Percentiles rank a stretch among this genome's conserved stretches.
Evolutionary conservation across 2,113 vertebrate species (phyloP).

Genomic region (Nettapus auritus): DNA sequence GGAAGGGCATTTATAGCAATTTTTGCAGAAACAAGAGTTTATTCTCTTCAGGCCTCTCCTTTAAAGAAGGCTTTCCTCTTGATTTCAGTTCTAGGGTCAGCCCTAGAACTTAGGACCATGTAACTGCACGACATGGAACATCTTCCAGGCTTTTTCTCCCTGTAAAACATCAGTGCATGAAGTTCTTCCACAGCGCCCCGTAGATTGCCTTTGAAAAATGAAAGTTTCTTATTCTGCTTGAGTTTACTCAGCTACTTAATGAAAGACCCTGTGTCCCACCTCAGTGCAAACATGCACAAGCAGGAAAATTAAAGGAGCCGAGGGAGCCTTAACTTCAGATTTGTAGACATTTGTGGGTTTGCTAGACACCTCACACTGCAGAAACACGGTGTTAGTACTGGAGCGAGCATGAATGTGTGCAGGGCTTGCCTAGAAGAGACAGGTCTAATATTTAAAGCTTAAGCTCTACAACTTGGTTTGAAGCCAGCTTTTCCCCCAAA

Average conservation of each 20-base stretch:
- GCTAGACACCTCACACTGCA: not conserved
- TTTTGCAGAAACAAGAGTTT: not conserved
- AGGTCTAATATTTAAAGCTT: not conserved
- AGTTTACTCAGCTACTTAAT: not conserved
- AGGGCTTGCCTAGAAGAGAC: not conserved
- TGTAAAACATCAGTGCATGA: not conserved
- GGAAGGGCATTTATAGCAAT: not conserved
- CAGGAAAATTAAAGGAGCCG: conserved; percentile 1
- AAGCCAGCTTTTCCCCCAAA: not conserved
- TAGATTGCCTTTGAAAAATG: not conserved
- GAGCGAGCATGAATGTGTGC: not conserved
- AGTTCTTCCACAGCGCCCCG: not conserved
- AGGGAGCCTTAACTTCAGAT: conserved; percentile 22
- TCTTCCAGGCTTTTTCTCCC: not conserved
- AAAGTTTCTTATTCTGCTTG: not conserved
- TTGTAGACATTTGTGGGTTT: conserved; percentile 37
- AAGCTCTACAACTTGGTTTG: not conserved
- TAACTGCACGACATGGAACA: not conserved
- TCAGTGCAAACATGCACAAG: not conserved
- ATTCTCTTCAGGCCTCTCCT: not conserved
- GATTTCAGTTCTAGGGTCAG: not conserved
- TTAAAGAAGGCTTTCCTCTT: not conserved
- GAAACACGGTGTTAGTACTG: not conserved
- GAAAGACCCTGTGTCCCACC: not conserved
- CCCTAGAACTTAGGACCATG: fast-evolving